Base-by-base conservation (phyloP, 1,140 invertebrate species). In the Plodia interpunctella region DNA sequence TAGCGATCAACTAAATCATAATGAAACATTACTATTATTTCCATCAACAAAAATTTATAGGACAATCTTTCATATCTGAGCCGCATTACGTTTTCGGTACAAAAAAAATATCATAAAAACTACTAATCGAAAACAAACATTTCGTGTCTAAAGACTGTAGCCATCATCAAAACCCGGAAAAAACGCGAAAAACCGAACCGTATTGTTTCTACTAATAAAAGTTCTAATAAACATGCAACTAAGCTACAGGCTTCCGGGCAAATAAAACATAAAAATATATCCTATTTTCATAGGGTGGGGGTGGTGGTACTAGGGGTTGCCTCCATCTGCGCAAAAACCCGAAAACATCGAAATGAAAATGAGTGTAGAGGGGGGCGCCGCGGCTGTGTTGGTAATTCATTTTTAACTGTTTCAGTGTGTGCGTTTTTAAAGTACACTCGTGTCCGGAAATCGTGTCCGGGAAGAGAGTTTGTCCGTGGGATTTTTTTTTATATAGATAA, bases 241-340 rank as follows among this genome's bases (percentile, higher is more conserved):
- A 88, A 88, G 77, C 83, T 80, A 76, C 77, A 67, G 80, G 74
- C 81, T 88, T 87, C 83, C 83, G 83, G 79, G 80, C 81, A 83
- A 88, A 88, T 88, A 87, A 88, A 88, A 88, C 83, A 88, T 88
- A 88, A 88, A 88, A 88, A 88, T 88, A 88, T 88, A 88, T 88
- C 86, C 86, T 88, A 88, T 88, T 88, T 88, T 88, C 83, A 88
- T 87, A 86, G 86, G 85, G 83, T 76, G 82, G 68, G 78, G 76
- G 65, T 50, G 70, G 62, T 68, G n/a, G 70, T 57, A 49, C 56
- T 63, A 51, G 50, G 70, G 68, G 66, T 65, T 68, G 72, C 73
- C 74, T 74, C 78, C 66, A 72, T 76, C 78, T 88, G 83, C 85
- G 86, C 86, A 88, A 88, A 88, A 88, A 88, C 86, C 86, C 86